A percentile compares a stretch with the other conserved stretches of the same genome.
Evolutionary conservation across 2,888 invertebrate genomes (phyloP).

Genomic region (Dasypolia templi): DNA sequence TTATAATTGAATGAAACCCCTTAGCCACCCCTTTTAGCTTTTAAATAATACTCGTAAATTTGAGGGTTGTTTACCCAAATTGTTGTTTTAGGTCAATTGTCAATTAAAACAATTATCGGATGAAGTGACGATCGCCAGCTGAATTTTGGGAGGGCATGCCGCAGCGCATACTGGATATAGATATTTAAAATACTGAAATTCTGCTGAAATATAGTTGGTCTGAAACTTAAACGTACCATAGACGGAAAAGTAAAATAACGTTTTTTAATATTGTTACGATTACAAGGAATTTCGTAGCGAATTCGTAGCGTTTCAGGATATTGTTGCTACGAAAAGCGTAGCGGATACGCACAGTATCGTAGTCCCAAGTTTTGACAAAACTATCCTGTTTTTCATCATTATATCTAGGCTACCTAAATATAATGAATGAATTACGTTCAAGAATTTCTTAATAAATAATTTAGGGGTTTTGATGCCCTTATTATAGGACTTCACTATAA

Average conservation of each 20-base stretch:
- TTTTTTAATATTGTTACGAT: neutral
- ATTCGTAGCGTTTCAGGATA: conserved; percentile 21
- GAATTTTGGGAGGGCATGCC: neutral
- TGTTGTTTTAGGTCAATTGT: conserved; percentile 56
- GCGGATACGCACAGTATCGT: neutral
- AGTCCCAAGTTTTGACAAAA: neutral
- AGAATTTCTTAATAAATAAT: too few relatives aligned
- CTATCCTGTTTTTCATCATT: too few relatives aligned
- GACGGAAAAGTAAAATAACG: neutral
- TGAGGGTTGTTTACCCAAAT: conserved; percentile 31
- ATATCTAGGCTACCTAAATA: neutral
- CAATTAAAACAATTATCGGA: conserved; percentile 48
- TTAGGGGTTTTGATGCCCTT: too few relatives aligned
- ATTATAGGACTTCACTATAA: too few relatives aligned
- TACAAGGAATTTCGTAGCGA: conserved; percentile 7
- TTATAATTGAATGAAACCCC: conserved; percentile 43
- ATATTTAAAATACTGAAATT: neutral
- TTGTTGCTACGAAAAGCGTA: conserved; percentile 36
- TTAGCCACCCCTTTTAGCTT: conserved; percentile 40
- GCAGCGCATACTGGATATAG: neutral
- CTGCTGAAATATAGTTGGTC: neutral
- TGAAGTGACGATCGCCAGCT: conserved; percentile 15
- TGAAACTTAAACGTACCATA: neutral
- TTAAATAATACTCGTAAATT: conserved; percentile 43
- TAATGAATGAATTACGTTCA: neutral